These are phyloP conservation scores for Apamea monoglypha DNA, from an alignment of 2,888 invertebrate species.

Conservation along the genomic window DNA sequence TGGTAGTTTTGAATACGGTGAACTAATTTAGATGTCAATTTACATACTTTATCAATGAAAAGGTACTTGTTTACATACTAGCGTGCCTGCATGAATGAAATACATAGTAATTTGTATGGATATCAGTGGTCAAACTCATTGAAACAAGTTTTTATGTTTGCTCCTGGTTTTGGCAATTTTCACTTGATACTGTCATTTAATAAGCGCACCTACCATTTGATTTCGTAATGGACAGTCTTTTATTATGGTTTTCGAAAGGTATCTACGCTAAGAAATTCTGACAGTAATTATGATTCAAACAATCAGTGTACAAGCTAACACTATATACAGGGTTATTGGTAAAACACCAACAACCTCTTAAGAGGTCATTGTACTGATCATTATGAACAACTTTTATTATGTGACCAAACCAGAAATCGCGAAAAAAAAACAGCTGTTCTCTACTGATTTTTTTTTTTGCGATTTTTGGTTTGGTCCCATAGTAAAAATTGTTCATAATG, in stretches of 20 bases:
- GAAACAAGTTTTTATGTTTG: not conserved
- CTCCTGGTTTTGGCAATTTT: constrained; percentile 14
- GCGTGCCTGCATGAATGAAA: constrained; percentile 30
- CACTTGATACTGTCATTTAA: constrained; percentile 15
- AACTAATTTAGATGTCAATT: constrained; percentile 48
- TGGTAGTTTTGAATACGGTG: constrained; percentile 25
- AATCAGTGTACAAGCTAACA: too few relatives aligned
- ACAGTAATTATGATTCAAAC: too few relatives aligned
- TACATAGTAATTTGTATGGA: constrained; percentile 6
- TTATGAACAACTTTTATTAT: too few relatives aligned
- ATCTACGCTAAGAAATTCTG: not conserved
- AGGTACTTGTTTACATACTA: constrained; percentile 16
- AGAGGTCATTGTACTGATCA: too few relatives aligned
- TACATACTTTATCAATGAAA: constrained; percentile 51
- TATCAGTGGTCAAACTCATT: constrained; percentile 1
- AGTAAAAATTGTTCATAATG: too few relatives aligned
- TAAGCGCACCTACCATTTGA: not conserved
- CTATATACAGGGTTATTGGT: too few relatives aligned
- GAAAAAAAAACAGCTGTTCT: too few relatives aligned
- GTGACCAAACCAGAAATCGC: too few relatives aligned
- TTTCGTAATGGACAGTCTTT: not conserved
- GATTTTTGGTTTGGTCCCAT: too few relatives aligned
- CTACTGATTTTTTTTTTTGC: too few relatives aligned
- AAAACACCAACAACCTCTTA: too few relatives aligned
- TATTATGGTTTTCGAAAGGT: not conserved